These are phyloP conservation scores for Pseudanteris insignis DNA, from an alignment of 2,888 invertebrate genomes.

Conservation along the genomic window DNA sequence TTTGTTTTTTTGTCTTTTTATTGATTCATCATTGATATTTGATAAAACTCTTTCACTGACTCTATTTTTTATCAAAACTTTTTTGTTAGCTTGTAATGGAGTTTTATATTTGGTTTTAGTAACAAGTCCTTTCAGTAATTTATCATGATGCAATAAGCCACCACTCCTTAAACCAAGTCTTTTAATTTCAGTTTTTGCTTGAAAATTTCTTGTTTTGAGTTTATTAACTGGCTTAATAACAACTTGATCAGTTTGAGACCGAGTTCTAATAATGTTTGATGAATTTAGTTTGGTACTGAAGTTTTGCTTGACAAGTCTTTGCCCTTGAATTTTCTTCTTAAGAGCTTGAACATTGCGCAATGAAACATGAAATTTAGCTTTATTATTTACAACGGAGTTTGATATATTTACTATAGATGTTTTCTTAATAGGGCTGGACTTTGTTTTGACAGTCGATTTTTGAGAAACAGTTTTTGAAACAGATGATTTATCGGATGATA, in stretches of 20 bases:
- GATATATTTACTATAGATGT: slow-evolving; percentile 16
- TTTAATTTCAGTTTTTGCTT: slow-evolving; percentile 50
- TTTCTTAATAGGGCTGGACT: slow-evolving; percentile 57
- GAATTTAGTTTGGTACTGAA: slow-evolving; percentile 59
- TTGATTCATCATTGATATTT: slow-evolving; percentile 38
- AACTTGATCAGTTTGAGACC: slow-evolving; percentile 62
- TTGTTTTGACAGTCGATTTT: slow-evolving; percentile 57
- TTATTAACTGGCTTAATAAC: slow-evolving; percentile 63
- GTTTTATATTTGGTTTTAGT: slow-evolving; percentile 46
- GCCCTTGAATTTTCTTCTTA: slow-evolving; percentile 72
- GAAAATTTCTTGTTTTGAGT: slow-evolving; percentile 51
- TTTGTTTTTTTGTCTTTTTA: slow-evolving; percentile 18
- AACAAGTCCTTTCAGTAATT: slow-evolving; percentile 27
- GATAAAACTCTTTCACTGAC: slow-evolving; percentile 44
- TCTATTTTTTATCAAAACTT: slow-evolving; percentile 29
- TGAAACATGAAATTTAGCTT: slow-evolving; percentile 56
- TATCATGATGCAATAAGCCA: slow-evolving; percentile 41
- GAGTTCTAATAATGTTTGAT: slow-evolving; percentile 66
- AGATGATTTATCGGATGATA: slow-evolving; percentile 5
- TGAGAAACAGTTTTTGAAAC: slow-evolving; percentile 44
- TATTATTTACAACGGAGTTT: slow-evolving; percentile 49
- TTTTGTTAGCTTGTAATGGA: slow-evolving; percentile 49
- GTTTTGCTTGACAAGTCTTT: slow-evolving; percentile 69
- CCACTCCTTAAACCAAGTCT: slow-evolving; percentile 59
- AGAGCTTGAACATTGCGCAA: slow-evolving; percentile 69